Base-by-base conservation (phyloP, 2,113 vertebrate species). In the Phalacrocorax aristotelis region DNA sequence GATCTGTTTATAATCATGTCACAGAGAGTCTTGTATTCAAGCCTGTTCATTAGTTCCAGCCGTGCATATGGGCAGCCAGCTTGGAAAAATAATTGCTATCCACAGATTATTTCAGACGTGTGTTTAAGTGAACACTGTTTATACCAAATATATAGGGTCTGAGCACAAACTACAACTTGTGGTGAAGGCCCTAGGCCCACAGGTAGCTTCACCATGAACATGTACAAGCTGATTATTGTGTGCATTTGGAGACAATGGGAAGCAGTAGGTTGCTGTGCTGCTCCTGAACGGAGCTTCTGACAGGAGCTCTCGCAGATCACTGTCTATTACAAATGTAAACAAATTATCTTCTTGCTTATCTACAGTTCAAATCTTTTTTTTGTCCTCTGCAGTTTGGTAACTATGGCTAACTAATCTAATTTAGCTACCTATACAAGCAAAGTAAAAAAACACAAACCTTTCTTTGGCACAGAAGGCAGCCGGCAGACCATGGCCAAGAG, bases 71-170 rank as follows among this genome's bases (percentile, higher is more conserved):
- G 62, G 20, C 66, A 92, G 78, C 54, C 87, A 96, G 54, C 54
- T 93, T 93, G 92, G 64, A 95, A 90, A 87, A 88, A 62, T 83
- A 93, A 90, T 85, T 84, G 57, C 80, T 87, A 93, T 93, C 85
- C 86, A 78, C 71, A 78, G 58, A 92, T 90, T 83, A 80, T 38
- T 96, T 92, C 51, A 88, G 83, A 91, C 0, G 4, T 46, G 30
- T 84, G 49, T 79, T 94, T 94, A 94, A 87, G 65, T 55, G 36
- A 87, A 72, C 46, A 89, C 6, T 60, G 42, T 83, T 96, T 93
- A 80, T 55, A 77, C 4, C 68, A 86, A 90, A 81, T 83, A 94
- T 34, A 60, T 3, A 48, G 23, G n/a, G 30, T 61, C 36, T 85
- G 61, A 93, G 55, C 65, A 30, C 21, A 93, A 88, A 83, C 62